phyloP scores from a whole-genome alignment of 2,888 invertebrate species.

The Periphyllus acericola region DNA sequence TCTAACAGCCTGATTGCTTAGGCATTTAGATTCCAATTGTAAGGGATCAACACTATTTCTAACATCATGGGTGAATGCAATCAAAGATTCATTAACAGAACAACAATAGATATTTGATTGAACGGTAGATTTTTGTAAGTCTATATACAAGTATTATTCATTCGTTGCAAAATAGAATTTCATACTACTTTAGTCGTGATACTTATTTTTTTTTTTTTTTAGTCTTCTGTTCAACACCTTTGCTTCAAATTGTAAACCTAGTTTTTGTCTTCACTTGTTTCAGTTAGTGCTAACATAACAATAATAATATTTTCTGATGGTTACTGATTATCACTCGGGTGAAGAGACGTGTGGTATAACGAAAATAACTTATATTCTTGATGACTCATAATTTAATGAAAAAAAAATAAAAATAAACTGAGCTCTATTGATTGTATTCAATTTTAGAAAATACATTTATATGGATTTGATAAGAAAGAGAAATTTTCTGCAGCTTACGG shows the following conservation, averaged over 20 bases:
- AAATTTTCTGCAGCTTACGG: no score
- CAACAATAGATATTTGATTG: not conserved
- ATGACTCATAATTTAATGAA: no score
- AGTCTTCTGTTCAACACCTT: not conserved
- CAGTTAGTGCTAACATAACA: not conserved
- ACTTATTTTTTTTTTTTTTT: not conserved
- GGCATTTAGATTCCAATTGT: not conserved
- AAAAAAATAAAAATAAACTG: no score
- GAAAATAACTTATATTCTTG: no score
- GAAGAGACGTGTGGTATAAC: no score
- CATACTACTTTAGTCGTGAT: not conserved
- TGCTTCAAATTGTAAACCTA: not conserved
- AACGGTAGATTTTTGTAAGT: not conserved
- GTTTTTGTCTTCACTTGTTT: not conserved
- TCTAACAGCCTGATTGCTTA: not conserved
- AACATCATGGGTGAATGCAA: not conserved
- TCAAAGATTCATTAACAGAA: not conserved
- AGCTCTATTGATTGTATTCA: no score
- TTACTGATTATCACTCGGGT: no score
- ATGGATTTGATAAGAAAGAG: no score
- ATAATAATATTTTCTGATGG: no score
- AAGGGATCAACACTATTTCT: not conserved
- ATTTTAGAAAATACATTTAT: no score
- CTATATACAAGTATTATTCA: not conserved
- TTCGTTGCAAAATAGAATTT: not conserved